phyloP scores from a whole-genome alignment of 2,888 invertebrate species.

The Drosophila prostipennis region DNA sequence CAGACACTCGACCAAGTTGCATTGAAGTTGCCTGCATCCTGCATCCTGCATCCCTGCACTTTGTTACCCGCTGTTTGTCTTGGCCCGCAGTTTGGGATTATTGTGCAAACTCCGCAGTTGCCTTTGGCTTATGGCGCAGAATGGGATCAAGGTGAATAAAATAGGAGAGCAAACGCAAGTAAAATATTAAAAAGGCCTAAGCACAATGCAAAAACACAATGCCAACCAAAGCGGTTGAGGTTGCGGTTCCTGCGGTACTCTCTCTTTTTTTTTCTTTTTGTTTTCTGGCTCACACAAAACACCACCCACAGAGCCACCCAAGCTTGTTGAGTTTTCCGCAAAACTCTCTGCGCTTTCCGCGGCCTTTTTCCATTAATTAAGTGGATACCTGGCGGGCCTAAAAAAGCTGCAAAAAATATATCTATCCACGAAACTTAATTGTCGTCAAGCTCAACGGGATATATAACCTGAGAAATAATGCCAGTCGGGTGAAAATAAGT shows the following conservation, averaged over 20 bases:
- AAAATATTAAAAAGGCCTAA: conserved; percentile 76
- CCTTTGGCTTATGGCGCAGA: conserved; percentile 38
- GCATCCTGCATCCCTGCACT: conserved; percentile 24
- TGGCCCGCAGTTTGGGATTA: conserved; percentile 53
- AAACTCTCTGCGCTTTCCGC: conserved; percentile 17
- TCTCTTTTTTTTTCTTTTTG: conserved; percentile 13
- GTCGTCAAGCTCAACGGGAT: conserved; percentile 7
- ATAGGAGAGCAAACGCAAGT: conserved; percentile 55
- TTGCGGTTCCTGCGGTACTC: conserved; percentile 18
- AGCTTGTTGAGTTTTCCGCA: conserved; percentile 37
- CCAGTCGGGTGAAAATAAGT: neutral
- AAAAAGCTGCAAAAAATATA: conserved; percentile 1
- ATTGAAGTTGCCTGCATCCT: conserved; percentile 46
- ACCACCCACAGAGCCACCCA: conserved; percentile 10
- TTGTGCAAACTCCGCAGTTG: conserved; percentile 55
- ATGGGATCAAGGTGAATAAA: conserved; percentile 49
- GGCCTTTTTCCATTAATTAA: conserved; percentile 35
- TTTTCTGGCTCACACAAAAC: conserved; percentile 14
- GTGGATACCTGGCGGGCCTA: conserved; percentile 19
- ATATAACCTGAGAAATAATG: neutral
- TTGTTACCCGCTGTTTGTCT: conserved; percentile 41
- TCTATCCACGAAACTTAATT: conserved; percentile 28
- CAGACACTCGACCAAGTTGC: conserved; percentile 40
- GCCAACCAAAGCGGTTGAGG: conserved; percentile 36
- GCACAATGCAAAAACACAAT: conserved; percentile 66